Evolutionary conservation across 2,888 invertebrate genomes (phyloP).

Genomic region (Ashinkailepas kermadecensis): DNA sequence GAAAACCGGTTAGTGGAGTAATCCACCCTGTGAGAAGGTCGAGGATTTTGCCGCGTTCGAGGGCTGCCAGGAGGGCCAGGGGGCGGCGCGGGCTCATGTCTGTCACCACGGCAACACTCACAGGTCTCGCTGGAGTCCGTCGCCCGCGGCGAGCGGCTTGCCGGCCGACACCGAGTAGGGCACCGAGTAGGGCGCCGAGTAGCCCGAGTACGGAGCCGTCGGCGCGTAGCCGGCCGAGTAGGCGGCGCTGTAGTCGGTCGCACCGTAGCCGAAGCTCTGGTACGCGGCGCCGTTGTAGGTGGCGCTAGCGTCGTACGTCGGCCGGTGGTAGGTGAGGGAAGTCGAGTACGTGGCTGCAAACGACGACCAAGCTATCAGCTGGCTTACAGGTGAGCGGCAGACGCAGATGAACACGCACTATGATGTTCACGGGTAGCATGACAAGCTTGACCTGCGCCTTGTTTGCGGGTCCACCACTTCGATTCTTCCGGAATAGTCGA

Average conservation of each 20-base stretch:
- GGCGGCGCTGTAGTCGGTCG: slow-evolving; percentile 2
- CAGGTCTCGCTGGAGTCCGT: slow-evolving; percentile 10
- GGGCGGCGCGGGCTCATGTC: no score
- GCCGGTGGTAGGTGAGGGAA: slow-evolving; percentile 6
- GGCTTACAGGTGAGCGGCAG: no score
- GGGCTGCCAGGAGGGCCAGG: no score
- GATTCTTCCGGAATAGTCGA: no score
- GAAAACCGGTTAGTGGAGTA: no score
- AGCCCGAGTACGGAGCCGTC: slow-evolving; percentile 32
- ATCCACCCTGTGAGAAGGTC: no score
- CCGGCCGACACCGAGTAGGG: slow-evolving; percentile 31
- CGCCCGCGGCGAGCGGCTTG: slow-evolving; percentile 27
- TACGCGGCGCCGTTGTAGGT: slow-evolving; percentile 16
- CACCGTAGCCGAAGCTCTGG: neutral
- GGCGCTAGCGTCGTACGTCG: slow-evolving; percentile 7
- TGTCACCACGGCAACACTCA: neutral
- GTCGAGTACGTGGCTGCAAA: slow-evolving; percentile 24
- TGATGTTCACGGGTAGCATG: no score
- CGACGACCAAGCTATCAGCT: neutral
- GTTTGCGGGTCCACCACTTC: no score
- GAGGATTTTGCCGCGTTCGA: no score
- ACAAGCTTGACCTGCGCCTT: no score
- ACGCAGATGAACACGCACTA: no score
- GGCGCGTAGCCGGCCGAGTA: slow-evolving; percentile 27
- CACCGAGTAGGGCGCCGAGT: slow-evolving; percentile 32